A percentile compares a stretch with the other conserved stretches of the same genome.
These are phyloP conservation scores for Brachionus paranguensis DNA, from an alignment of 1,140 invertebrate genomes.

Conservation along the genomic window DNA sequence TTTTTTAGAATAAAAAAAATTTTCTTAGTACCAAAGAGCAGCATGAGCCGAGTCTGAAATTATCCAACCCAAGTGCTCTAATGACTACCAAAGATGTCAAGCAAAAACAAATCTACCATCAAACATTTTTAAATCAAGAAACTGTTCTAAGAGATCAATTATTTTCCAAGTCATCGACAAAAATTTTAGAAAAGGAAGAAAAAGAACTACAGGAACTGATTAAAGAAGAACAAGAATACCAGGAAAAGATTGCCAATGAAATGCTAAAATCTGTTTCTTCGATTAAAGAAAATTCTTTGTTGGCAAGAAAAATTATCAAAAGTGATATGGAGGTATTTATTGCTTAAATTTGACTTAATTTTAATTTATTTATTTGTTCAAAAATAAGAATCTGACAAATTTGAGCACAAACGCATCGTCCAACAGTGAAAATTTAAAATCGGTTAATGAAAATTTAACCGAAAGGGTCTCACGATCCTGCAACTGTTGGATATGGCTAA, in stretches of 20 bases:
- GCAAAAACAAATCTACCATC: slow-evolving; percentile 31
- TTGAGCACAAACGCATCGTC: background rate
- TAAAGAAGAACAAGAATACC: background rate
- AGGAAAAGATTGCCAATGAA: slow-evolving; percentile 31
- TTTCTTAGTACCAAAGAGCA: background rate
- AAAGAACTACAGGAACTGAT: background rate
- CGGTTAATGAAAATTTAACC: background rate
- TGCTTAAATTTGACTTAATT: background rate
- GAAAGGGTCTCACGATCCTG: slow-evolving; percentile 20
- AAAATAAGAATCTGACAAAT: background rate
- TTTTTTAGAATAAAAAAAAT: background rate
- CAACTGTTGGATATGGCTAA: slow-evolving; percentile 38
- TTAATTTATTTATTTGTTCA: background rate
- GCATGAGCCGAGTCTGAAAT: background rate
- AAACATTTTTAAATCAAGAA: slow-evolving; percentile 9
- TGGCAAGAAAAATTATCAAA: slow-evolving; percentile 19
- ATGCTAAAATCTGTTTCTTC: slow-evolving; percentile 11
- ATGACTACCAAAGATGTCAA: slow-evolving; percentile 23
- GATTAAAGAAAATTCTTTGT: slow-evolving; percentile 26
- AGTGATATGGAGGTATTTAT: slow-evolving; percentile 13
- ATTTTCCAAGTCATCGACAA: background rate
- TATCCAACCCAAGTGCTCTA: slow-evolving; percentile 9
- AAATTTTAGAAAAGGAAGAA: background rate
- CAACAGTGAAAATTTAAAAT: slow-evolving; percentile 29
- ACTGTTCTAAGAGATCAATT: background rate